Base-by-base conservation (phyloP, 2,797 vertebrate genomes). In the Lemur catta region DNA sequence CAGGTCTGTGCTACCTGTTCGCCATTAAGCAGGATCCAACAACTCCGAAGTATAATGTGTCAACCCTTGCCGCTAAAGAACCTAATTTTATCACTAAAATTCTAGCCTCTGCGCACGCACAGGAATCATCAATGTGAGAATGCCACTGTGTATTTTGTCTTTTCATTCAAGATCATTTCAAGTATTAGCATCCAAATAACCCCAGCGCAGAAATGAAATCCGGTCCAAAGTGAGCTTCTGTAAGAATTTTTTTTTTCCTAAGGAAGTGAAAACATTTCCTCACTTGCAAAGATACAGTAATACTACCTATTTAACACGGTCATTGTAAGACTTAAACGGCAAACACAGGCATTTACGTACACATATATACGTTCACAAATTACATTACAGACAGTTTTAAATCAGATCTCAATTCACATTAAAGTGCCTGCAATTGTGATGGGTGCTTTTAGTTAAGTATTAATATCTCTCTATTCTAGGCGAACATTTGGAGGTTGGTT, bases 171-270 rank as follows among this genome's bases (percentile, higher is more conserved):
- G 61, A 48, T 61, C 69, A 69, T 78, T 90, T 91, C 33, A 55
- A 69, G 46, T 55, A 71, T 67, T 76, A 79, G 17, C 38, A 94
- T 78, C 69, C 72, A 89, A 75, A 84, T 28, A 67, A 57, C 59
- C 46, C 89, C 63, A 91, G 67, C 41, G 59, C 24, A 94, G 63
- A 97, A 89, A 90, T 50, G 52, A 87, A 76, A 87, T 87, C 63
- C 96, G 41, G 52, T 72, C 33, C 89, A 48, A 89, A 57, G 69
- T 82, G 43, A 85, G 61, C 55, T 90, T 50, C 72, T 17, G 8
- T n/a, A 52, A 38, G 81, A 86, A 90, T 90, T 76, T 26, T 84
- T 71, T 26, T 43, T 30, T 71, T 72, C 65, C 61, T 55, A 48
- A 24, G 69, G 38, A 93, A 35, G 26, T 22, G 50, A 93, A 65